Conservation (phyloP, 2,113 vertebrate species). For the Turdus rufiventris region DNA sequence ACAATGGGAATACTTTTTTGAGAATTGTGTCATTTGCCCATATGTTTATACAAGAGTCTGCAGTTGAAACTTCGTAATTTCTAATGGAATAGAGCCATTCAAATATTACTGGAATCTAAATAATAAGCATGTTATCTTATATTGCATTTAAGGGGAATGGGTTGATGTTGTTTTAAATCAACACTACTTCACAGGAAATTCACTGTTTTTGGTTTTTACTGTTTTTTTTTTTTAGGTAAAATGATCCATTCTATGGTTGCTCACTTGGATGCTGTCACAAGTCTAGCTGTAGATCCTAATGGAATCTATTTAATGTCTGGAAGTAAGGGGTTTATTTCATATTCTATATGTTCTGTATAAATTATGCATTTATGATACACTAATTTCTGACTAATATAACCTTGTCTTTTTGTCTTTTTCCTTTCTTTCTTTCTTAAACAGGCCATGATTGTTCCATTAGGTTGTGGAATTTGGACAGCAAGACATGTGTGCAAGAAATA, state of each 20-base stretch:
- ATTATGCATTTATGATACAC: not conserved
- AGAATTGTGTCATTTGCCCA: not conserved
- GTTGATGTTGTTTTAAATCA: not conserved
- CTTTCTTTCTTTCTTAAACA: conserved; percentile 53
- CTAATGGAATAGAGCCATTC: not conserved
- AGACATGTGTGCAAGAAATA: conserved; percentile 98
- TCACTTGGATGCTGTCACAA: conserved; percentile 97
- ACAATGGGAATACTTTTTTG: not conserved
- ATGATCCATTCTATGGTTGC: conserved; percentile 98
- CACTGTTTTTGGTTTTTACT: not conserved
- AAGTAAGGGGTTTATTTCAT: conserved; percentile 78
- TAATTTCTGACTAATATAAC: not conserved
- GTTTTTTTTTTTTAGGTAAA: conserved; percentile 82
- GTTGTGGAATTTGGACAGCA: conserved; percentile 98
- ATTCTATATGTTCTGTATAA: not conserved
- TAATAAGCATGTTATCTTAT: not conserved
- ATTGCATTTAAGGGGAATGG: not conserved
- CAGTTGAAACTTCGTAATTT: not conserved
- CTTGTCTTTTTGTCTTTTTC: not conserved
- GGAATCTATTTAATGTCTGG: conserved; percentile 99
- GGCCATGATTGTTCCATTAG: conserved; percentile 98
- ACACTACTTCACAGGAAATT: not conserved
- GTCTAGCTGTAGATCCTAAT: conserved; percentile 97
- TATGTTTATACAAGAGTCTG: not conserved
- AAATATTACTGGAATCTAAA: not conserved